Evolutionary conservation across 1,140 invertebrate species (phyloP).

Genomic region (Ostrea edulis): DNA sequence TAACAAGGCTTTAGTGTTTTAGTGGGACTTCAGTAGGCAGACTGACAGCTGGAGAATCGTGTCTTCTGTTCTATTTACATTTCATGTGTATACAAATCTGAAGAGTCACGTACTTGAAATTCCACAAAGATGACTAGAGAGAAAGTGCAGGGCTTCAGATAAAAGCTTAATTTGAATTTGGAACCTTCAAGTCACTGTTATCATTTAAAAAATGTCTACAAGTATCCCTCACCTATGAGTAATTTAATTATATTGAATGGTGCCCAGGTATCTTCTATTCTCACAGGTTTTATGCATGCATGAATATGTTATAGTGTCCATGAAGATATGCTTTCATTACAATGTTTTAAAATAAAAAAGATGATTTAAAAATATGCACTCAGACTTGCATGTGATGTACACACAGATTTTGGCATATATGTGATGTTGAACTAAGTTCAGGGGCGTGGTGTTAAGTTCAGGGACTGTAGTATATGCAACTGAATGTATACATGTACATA

Average conservation of each 20-base stretch:
- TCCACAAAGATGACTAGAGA: slow-evolving; percentile 16
- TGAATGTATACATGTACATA: neutral
- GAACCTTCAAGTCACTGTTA: neutral
- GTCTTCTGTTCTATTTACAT: slow-evolving; percentile 33
- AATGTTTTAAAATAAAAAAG: too few species aligned
- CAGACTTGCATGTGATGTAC: neutral
- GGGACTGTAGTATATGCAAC: too few species aligned
- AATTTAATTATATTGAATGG: too few species aligned
- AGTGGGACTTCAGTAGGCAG: neutral
- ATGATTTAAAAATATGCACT: too few species aligned
- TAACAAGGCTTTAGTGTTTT: neutral
- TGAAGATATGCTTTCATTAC: too few species aligned
- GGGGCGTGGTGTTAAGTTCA: too few species aligned
- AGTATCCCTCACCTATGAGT: too few species aligned
- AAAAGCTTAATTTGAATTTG: neutral
- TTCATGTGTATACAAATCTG: neutral
- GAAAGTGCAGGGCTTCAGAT: neutral
- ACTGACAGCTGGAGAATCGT: neutral
- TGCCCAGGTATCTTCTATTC: neutral
- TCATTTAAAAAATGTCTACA: neutral
- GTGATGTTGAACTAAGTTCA: neutral
- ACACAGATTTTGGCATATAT: neutral
- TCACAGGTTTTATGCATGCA: too few species aligned
- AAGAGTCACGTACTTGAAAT: slow-evolving; percentile 12
- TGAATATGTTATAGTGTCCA: too few species aligned